phyloP scores from a whole-genome alignment of 2,113 vertebrate species.

The Pangasianodon gigas region DNA sequence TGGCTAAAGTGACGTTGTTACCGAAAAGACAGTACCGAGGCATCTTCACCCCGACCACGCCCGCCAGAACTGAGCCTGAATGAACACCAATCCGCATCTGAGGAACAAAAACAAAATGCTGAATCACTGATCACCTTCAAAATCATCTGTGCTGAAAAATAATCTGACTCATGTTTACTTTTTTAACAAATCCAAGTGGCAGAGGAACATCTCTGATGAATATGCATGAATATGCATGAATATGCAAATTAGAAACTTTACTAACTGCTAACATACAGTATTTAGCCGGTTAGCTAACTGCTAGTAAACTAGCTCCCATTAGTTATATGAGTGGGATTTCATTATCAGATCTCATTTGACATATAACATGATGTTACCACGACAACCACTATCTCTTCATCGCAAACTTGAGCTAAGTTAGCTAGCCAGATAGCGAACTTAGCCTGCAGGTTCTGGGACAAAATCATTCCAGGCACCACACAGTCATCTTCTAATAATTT shows the following conservation, averaged over 20 bases:
- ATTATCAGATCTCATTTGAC: too few species aligned
- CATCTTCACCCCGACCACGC: conserved; percentile 97
- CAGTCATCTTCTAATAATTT: too few species aligned
- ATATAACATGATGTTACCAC: too few species aligned
- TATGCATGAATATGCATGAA: neutral
- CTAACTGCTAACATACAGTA: too few species aligned
- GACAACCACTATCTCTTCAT: too few species aligned
- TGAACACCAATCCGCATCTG: conserved; percentile 98
- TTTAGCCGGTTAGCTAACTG: too few species aligned
- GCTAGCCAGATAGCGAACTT: too few species aligned
- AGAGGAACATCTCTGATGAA: neutral
- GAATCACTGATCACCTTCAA: neutral
- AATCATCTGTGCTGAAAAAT: neutral
- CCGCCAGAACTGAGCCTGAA: conserved; percentile 93
- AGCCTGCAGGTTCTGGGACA: too few species aligned
- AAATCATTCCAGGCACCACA: too few species aligned
- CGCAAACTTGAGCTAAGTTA: too few species aligned
- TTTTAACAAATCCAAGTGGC: neutral
- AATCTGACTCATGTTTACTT: neutral
- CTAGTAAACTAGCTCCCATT: neutral
- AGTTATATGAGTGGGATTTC: neutral
- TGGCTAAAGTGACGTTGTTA: conserved; percentile 96
- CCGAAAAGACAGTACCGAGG: conserved; percentile 99
- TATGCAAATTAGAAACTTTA: neutral
- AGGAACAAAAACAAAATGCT: conserved; percentile 22